These are phyloP conservation scores for Adelognathus sp. DNA, from an alignment of 2,888 invertebrate species.

Conservation along the genomic window DNA sequence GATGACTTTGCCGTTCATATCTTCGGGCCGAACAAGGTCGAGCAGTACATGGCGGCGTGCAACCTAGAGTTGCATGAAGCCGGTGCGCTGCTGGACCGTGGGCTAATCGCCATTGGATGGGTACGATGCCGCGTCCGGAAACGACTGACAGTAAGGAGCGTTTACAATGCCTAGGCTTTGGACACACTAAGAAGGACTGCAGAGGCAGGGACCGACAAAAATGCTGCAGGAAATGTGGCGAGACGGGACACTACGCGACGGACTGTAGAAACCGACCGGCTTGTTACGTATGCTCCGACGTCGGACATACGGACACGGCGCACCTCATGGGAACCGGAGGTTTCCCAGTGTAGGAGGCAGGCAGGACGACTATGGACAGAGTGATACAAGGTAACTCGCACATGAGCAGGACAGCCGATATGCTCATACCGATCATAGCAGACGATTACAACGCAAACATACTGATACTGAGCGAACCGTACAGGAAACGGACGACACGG, in stretches of 20 bases:
- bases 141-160: conserved; percentile 34
- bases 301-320: conserved; percentile 29
- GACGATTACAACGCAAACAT: conserved; percentile 51
- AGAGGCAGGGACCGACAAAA: neutral
- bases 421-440: conserved; percentile 49
- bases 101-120: conserved; percentile 25
- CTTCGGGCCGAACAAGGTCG: conserved; percentile 36
- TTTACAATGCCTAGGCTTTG: neutral
- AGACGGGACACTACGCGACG: conserved; percentile 27
- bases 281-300: neutral
- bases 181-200: neutral
- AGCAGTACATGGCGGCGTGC: conserved; percentile 39
- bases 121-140: conserved; percentile 38
- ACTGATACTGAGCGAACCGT: conserved; percentile 40
- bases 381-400: conserved; percentile 53
- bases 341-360: conserved; percentile 44
- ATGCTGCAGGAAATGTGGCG: conserved; percentile 27
- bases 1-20: conserved; percentile 6
- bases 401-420: conserved; percentile 47
- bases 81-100: conserved; percentile 14
- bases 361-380: conserved; percentile 36
- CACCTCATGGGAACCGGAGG: conserved; percentile 37
- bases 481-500: conserved; percentile 19
- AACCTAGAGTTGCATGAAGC: conserved; percentile 37
- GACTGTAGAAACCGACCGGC: conserved; percentile 6